Evolutionary conservation across 2,113 vertebrate species (phyloP).

Genomic region (Carlito syrichta): DNA sequence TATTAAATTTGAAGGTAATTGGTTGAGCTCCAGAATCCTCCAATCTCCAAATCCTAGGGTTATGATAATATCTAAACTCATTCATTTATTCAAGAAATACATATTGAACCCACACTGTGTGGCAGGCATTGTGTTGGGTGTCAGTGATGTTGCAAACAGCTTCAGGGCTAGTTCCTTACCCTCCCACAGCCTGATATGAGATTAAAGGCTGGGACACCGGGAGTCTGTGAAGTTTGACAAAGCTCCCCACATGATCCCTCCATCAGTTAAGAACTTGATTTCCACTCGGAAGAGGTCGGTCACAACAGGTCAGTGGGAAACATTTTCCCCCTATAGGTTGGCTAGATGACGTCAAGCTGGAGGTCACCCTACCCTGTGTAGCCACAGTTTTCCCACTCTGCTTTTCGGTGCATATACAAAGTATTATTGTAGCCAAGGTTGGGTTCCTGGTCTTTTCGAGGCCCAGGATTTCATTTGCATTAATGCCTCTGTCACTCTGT

Average conservation of each 20-base stretch:
- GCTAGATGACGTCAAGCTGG: neutral
- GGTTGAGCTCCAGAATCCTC: neutral
- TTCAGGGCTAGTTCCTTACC: neutral
- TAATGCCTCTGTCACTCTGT: neutral
- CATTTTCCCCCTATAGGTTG: neutral
- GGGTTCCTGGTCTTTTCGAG: neutral
- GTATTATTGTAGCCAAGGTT: neutral
- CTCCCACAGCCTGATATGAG: neutral
- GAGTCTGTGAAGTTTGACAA: neutral
- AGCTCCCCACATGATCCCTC: neutral
- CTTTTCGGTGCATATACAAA: neutral
- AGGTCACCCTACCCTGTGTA: neutral
- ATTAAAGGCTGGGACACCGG: neutral
- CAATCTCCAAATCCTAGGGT: neutral
- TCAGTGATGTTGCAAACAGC: neutral
- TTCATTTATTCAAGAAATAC: neutral
- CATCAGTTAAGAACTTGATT: neutral
- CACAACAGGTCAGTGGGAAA: neutral
- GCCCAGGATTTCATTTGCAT: neutral
- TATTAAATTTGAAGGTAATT: neutral
- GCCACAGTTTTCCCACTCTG: neutral
- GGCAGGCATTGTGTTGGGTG: neutral
- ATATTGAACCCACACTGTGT: neutral
- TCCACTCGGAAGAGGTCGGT: neutral
- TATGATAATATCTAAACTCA: neutral